These are phyloP conservation scores for Corythaixoides concolor DNA, from an alignment of 2,113 vertebrate genomes.

Conservation along the genomic window DNA sequence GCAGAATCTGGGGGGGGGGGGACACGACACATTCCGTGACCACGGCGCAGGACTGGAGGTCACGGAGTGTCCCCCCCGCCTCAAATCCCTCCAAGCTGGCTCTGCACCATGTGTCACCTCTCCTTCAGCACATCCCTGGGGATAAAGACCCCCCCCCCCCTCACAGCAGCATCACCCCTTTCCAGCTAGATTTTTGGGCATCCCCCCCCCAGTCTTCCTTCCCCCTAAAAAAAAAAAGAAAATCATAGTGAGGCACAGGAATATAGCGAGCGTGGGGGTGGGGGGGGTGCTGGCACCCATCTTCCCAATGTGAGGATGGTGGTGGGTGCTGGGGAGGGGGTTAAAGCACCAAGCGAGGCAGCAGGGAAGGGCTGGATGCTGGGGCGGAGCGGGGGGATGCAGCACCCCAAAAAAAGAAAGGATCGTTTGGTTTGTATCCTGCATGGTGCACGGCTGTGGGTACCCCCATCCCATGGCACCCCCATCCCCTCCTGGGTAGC, in stretches of 20 bases:
- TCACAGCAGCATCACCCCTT: neutral
- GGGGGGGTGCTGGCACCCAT: neutral
- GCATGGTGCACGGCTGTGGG: accelerated
- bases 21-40: too few relatives aligned
- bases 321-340: neutral
- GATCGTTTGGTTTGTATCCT: neutral
- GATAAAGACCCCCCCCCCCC: neutral
- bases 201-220: neutral
- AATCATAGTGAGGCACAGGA: neutral
- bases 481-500: too few relatives aligned
- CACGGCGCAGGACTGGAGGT: neutral
- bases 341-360: neutral
- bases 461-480: too few relatives aligned
- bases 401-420: neutral
- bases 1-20: neutral
- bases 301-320: too few relatives aligned
- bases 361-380: neutral
- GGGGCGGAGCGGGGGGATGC: too few relatives aligned
- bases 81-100: neutral
- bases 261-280: neutral
- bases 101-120: neutral
- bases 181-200: neutral
- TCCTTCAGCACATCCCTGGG: neutral
- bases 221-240: neutral
- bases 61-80: neutral